These are phyloP conservation scores for Sterrhoptilus dennistouni DNA, from an alignment of 2,113 vertebrate species.

Conservation along the genomic window DNA sequence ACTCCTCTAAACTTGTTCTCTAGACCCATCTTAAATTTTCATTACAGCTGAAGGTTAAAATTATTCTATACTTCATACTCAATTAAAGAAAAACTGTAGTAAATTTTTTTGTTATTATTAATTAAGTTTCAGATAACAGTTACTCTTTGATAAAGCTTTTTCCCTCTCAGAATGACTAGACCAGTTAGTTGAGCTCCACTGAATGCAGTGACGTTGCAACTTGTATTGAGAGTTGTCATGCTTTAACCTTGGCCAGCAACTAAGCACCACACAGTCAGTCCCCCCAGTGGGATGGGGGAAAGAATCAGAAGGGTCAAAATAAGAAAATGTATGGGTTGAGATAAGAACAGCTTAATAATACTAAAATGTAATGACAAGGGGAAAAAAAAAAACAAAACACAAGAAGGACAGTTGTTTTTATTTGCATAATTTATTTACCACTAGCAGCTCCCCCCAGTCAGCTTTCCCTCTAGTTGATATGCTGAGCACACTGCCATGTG, in stretches of 20 bases:
- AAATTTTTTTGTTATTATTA: neutral
- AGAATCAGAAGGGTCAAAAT: neutral
- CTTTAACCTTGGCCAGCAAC: neutral
- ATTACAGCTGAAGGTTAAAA: neutral
- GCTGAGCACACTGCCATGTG: neutral
- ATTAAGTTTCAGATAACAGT: neutral
- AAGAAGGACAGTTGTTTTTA: neutral
- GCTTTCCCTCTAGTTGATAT: neutral
- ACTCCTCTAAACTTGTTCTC: neutral
- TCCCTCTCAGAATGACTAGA: neutral
- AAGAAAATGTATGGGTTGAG: neutral
- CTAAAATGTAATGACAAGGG: too few species aligned
- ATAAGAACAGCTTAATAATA: neutral
- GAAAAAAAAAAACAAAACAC: neutral
- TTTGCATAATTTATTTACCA: neutral
- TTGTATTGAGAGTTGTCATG: neutral
- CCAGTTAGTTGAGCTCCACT: neutral
- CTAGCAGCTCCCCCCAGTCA: neutral
- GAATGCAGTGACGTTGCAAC: neutral
- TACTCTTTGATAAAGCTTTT: neutral
- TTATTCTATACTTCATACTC: neutral
- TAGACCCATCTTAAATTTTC: neutral
- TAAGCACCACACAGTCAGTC: neutral
- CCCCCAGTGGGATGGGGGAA: neutral
- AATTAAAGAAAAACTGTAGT: neutral